Conservation (phyloP, 1,140 invertebrate species). For the Thalassaphorura encarpata region DNA sequence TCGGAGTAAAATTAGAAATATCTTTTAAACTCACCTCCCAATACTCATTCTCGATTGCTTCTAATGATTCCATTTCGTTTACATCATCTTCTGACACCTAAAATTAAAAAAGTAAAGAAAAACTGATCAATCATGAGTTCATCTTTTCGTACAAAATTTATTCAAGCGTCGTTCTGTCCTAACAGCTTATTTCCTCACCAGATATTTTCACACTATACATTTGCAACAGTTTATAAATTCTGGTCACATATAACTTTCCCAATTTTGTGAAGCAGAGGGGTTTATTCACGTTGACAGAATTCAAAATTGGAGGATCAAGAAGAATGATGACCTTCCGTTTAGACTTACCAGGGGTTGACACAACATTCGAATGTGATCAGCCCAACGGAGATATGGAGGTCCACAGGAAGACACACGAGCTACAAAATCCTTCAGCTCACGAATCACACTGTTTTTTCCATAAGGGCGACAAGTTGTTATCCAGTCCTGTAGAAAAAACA, state of each 20-base stretch:
- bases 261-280: too few species aligned
- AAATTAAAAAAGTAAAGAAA: conserved; percentile 16
- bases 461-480: conserved; percentile 34
- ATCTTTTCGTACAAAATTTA: too few species aligned
- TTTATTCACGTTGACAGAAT: too few species aligned
- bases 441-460: conserved; percentile 30
- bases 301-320: not conserved
- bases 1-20: too few species aligned
- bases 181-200: too few species aligned
- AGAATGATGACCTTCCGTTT: not conserved
- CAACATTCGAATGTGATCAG: conserved; percentile 39
- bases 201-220: too few species aligned
- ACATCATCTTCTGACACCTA: conserved; percentile 38
- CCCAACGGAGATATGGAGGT: conserved; percentile 43
- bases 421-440: conserved; percentile 43
- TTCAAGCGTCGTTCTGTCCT: too few species aligned
- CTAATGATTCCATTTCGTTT: conserved; percentile 36
- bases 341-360: conserved; percentile 39
- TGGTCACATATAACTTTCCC: too few species aligned
- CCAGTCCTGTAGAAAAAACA: conserved; percentile 39
- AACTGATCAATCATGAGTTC: not conserved
- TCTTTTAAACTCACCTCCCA: conserved; percentile 34
- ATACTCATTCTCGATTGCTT: conserved; percentile 39
- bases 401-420: conserved; percentile 41
- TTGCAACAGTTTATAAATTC: too few species aligned